These are phyloP conservation scores for Heliornis fulica DNA, from an alignment of 2,113 vertebrate species.

Conservation along the genomic window DNA sequence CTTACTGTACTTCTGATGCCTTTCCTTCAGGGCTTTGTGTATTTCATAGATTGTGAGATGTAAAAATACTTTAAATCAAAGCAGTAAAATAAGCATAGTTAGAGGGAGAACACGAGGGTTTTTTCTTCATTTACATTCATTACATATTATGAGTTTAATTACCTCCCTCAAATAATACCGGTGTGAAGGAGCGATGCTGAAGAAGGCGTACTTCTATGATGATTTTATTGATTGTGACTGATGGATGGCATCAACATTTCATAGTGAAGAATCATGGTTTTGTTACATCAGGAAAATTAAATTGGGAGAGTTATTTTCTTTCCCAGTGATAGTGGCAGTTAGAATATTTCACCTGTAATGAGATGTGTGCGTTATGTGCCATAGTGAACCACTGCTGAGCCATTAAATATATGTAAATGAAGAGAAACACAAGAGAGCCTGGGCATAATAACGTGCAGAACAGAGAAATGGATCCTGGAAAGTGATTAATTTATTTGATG, in stretches of 20 bases:
- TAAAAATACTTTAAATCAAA: constrained; percentile 76
- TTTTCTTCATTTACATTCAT: constrained; percentile 85
- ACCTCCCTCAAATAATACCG: constrained; percentile 80
- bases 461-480: constrained; percentile 99
- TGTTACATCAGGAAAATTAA: constrained; percentile 90
- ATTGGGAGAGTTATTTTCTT: constrained; percentile 90
- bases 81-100: constrained; percentile 77
- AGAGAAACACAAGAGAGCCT: constrained; percentile 97
- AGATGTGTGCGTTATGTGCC: constrained; percentile 91
- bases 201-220: constrained; percentile 75
- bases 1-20: constrained; percentile 55
- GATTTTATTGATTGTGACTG: constrained; percentile 89
- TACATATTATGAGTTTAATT: constrained; percentile 85
- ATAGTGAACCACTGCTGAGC: constrained; percentile 97
- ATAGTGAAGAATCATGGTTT: constrained; percentile 89
- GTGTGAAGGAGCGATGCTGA: constrained; percentile 71
- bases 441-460: constrained; percentile 96
- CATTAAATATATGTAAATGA: constrained; percentile 99
- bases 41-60: constrained; percentile 68
- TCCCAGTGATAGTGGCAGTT: constrained; percentile 90
- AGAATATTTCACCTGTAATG: constrained; percentile 98
- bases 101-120: constrained; percentile 70
- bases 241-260: constrained; percentile 88
- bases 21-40: constrained; percentile 64
- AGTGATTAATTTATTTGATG: constrained; percentile 99